These are phyloP conservation scores for Hylaea fasciaria DNA, from an alignment of 2,888 invertebrate genomes.

Conservation along the genomic window DNA sequence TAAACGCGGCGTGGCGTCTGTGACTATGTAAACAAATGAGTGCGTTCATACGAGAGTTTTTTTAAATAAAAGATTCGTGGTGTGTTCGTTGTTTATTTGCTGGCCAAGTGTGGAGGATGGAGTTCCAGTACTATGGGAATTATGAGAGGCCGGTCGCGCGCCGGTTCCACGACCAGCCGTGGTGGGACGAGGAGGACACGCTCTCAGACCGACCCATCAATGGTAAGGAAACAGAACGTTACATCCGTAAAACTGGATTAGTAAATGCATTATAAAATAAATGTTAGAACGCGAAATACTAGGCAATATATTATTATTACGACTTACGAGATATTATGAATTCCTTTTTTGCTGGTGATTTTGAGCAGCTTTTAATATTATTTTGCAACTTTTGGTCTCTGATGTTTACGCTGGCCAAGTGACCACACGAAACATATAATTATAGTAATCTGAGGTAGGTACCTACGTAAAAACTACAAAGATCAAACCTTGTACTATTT, in stretches of 20 bases:
- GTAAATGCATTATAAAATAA: too few relatives aligned
- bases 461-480: too few relatives aligned
- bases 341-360: too few relatives aligned
- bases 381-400: too few relatives aligned
- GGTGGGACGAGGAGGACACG: constrained; percentile 81
- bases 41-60: constrained; percentile 45
- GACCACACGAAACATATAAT: too few relatives aligned
- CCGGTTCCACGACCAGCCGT: constrained; percentile 69
- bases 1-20: constrained; percentile 66
- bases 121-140: constrained; percentile 78
- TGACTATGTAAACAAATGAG: constrained; percentile 44
- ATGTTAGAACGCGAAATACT: too few relatives aligned
- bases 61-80: constrained; percentile 40
- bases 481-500: too few relatives aligned
- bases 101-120: constrained; percentile 59
- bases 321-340: too few relatives aligned
- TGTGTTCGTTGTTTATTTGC: constrained; percentile 37
- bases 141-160: constrained; percentile 65
- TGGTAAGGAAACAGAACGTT: constrained; percentile 60
- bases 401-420: too few relatives aligned
- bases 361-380: too few relatives aligned
- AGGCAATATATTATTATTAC: too few relatives aligned
- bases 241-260: background rate
- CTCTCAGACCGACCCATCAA: constrained; percentile 74
- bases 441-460: too few relatives aligned